Percentiles rank a stretch among this genome's conserved stretches.
phyloP scores from a whole-genome alignment of 2,797 vertebrate species.

The Poecilia wingei region DNA sequence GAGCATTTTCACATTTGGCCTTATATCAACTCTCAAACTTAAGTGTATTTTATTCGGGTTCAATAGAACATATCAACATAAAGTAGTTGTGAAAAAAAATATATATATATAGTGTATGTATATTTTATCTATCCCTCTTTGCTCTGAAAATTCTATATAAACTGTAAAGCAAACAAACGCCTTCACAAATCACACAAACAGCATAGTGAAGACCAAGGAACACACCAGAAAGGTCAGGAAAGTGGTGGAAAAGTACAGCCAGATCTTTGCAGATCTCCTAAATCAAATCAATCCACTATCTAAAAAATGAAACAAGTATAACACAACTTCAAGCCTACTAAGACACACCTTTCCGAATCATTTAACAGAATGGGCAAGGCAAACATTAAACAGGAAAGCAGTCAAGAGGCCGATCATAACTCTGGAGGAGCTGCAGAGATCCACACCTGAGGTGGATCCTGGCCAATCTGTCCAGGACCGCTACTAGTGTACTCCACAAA shows the following conservation, averaged over 20 bases:
- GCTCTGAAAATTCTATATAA: not conserved
- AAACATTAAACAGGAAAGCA: not conserved
- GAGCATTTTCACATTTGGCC: not conserved
- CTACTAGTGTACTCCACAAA: not conserved
- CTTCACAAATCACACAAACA: not conserved
- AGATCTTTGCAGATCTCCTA: not conserved
- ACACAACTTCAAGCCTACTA: not conserved
- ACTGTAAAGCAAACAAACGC: not conserved
- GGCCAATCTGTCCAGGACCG: not conserved
- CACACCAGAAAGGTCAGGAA: not conserved
- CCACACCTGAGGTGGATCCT: not conserved
- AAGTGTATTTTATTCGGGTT: not conserved
- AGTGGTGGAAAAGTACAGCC: not conserved
- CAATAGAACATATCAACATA: slow-evolving; percentile 1
- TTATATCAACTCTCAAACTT: not conserved
- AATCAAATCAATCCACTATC: no score
- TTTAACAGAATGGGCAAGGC: not conserved
- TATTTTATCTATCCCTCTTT: not conserved
- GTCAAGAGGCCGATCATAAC: not conserved
- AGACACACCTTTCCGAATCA: not conserved
- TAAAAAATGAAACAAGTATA: not conserved
- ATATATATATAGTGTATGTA: not conserved
- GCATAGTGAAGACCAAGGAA: not conserved
- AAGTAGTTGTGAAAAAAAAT: not conserved
- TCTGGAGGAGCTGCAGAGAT: not conserved